Base-by-base conservation (phyloP, 2,113 vertebrate species). In the Psammodynastes pulverulentus region DNA sequence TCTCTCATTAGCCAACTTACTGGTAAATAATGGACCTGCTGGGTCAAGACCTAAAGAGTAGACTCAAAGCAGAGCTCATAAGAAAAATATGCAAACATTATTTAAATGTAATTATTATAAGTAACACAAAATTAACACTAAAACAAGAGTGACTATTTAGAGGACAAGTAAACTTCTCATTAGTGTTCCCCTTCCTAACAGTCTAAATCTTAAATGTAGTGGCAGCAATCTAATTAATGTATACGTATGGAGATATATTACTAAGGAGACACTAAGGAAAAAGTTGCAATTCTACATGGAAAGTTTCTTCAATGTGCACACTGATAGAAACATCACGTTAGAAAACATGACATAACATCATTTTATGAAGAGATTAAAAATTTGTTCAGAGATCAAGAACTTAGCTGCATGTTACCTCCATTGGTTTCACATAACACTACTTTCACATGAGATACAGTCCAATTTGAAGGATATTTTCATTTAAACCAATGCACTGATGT, bases 1-100 rank as follows among this genome's bases (percentile, higher is more conserved):
- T 89, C 98, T 98, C 48, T 94, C 84, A 23, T 98, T 96, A 0
- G 96, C 95, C 0, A 96, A 95, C 29, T 97, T 97, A n/a, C 95
- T 92, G 88, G 97, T 97, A 96, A 99, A 99, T 0, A 95, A 97
- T 29, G 99, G 99, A 1, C 99, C 99, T 0, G 99, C 99, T 12
- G 99, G 99, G 92, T 99, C 99, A 95, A 99, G 97, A 86, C 98
- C 99, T 99, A 29, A 95, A 26, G 34, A 2, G 0, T 2, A 86
- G 8, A 92, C 0, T 86, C 12, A 53, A 89, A 89, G 43, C 15
- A 92, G 19, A 87, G 10, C 5, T 13, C 29, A 8, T 21, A 89
- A 29, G 29, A 24, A 49, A 72, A 84, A 84, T 17, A 51, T n/a
- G 26, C 85, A 86, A 48, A 12, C 2, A 19, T 67, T 21, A 0